phyloP scores from a whole-genome alignment of 2,888 invertebrate species.

The Tetropium fuscum region DNA sequence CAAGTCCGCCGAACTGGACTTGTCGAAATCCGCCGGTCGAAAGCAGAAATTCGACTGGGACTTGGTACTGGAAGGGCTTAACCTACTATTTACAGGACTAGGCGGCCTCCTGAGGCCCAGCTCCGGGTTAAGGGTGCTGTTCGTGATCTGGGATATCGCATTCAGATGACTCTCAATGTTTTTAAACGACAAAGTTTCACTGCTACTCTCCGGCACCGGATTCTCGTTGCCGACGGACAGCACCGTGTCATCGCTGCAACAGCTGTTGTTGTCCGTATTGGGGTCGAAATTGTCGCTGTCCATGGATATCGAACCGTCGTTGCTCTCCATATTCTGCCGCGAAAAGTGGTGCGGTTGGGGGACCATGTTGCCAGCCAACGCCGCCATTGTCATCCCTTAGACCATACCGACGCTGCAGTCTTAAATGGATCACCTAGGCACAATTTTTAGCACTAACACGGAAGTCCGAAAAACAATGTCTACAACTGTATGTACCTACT shows the following conservation, averaged over 20 bases:
- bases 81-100: conserved; percentile 55
- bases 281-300: conserved; percentile 61
- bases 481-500: too few species aligned
- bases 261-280: conserved; percentile 71
- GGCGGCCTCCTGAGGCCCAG: conserved; percentile 48
- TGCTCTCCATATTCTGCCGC: conserved; percentile 56
- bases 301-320: conserved; percentile 61
- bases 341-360: conserved; percentile 56
- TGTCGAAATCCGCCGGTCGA: conserved; percentile 49
- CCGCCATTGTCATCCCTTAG: conserved; percentile 50
- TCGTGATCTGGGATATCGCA: conserved; percentile 75
- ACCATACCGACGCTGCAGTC: conserved; percentile 8
- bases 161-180: conserved; percentile 78
- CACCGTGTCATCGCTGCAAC: conserved; percentile 83
- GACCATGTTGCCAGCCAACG: conserved; percentile 53
- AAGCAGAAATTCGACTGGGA: conserved; percentile 48
- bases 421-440: conserved; percentile 16
- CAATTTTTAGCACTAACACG: conserved; percentile 14
- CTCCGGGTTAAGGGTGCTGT: conserved; percentile 65
- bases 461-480: too few species aligned
- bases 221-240: conserved; percentile 83
- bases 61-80: conserved; percentile 62
- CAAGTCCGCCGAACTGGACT: conserved; percentile 51
- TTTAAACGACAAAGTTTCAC: conserved; percentile 70
- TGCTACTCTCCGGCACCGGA: conserved; percentile 38